Evolutionary conservation across 1,140 invertebrate genomes (phyloP), one percentile per base, ranked within the genome.

Genomic region (Temnothorax nylanderi): DNA sequence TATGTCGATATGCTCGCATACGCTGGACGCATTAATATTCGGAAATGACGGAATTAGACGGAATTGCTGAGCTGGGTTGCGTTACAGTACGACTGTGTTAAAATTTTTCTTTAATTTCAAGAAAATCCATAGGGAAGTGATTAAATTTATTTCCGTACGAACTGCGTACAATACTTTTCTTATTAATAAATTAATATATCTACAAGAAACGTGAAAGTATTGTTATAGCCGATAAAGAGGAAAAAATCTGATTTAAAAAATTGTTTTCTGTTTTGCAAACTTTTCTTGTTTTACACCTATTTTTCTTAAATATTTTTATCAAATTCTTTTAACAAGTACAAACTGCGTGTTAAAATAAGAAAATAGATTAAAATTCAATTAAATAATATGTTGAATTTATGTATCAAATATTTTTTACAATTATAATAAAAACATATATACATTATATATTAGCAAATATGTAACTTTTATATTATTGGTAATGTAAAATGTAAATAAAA

Each of bases 11-110:
- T 8, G 13, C 32, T n/a, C 62, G 62, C 58, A 51, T n/a, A 54
- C 18, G 7, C 62, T 10, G 34, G n/a, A 21, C 60, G 37, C 47
- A 32, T 80, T 69, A 80, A 80, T 80, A 80, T 69, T 69, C 44
- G 62, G 32, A 80, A 51, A 69, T 69, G n/a, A 69, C 34, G 16
- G n/a, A 0, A 54, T 49, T 51, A 49, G 41, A 37, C 13, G 6
- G 41, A 69, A 69, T 41, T 6, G 32, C 32, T n/a, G 32, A 80
- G 13, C 32, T 4, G 32, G 11, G 11, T 41, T 69, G 41, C 18
- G 32, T 80, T 67, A 26, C n/a, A 41, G 3, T 51, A 69, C n/a
- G 47, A 75, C 2, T 16, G 32, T 67, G 18, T 34, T n/a, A 3
- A 65, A 47, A 78, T 51, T 65, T 67, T 3, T 65, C 0, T 65